Evolutionary conservation across 2,797 vertebrate genomes (phyloP), one percentile per base, ranked within the genome.

Genomic region (Tiaroga cobitis): DNA sequence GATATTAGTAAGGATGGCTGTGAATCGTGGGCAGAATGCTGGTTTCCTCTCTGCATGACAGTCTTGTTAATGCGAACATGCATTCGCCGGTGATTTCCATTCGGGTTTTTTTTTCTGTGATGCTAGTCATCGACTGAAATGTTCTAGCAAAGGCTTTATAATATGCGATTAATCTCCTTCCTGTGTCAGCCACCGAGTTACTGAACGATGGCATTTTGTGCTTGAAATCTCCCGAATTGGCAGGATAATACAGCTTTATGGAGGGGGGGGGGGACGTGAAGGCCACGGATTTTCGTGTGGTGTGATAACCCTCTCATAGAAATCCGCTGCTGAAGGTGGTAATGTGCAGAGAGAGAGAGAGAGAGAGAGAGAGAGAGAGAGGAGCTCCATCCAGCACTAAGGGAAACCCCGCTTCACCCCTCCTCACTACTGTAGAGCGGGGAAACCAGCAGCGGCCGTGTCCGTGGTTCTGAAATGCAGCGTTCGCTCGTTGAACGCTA

Each of bases 381-480:
- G 90, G 88, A 91, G 91, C 91, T 89, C 77, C 86, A 90, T 63
- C 91, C 88, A 93, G 90, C 91, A 92, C 89, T 92, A 91, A 93
- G 95, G 94, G 95, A 96, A 94, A 93, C 92, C 95, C 90, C 91
- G 79, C 88, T 84, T 39, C 87, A 89, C 74, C 86, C 90, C 90
- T 83, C 78, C 81, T 63, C 82, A 24, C 49, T 68, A 63, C 74
- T 80, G 75, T 67, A 81, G 65, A 56, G 79, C 37, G 72, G 75
- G 46, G 65, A 69, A 82, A 82, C 67, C 72, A 54, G 32, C 9
- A 24, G 79, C 65, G 13, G 32, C 9, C 61, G 13, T 16, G 19
- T 65, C 77, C 76, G 82, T 89, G 5, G 93, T 96, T 90, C 95
- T 96, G 46, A 49, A 49, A 49, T 5, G 34, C 15, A 18, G 19